Conservation (phyloP, 2,888 invertebrate genomes). For the Acrobasis repandana region DNA sequence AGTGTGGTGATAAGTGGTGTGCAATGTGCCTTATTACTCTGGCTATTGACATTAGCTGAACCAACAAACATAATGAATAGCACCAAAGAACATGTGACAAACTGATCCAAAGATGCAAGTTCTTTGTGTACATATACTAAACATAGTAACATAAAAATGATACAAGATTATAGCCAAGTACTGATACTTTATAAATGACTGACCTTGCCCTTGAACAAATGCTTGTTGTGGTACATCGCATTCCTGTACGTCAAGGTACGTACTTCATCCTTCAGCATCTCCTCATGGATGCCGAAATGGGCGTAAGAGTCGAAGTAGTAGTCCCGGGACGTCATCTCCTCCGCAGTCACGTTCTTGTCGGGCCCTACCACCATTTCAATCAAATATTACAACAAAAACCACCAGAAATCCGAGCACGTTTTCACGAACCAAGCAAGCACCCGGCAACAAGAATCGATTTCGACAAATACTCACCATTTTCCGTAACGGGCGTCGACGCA, state of each 20-base stretch:
- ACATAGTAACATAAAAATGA: too few species aligned
- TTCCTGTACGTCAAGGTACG: conserved; percentile 98
- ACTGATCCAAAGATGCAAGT: too few species aligned
- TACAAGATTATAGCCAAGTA: not conserved
- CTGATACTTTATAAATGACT: conserved; percentile 35
- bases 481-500: conserved; percentile 66
- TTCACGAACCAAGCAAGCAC: conserved; percentile 48
- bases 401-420: conserved; percentile 64
- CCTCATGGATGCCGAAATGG: conserved; percentile 99
- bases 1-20: too few species aligned
- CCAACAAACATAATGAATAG: too few species aligned
- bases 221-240: conserved; percentile 99
- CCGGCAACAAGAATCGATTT: conserved; percentile 37
- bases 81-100: too few species aligned
- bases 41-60: too few species aligned
- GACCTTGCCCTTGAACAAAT: conserved; percentile 95
- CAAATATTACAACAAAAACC: conserved; percentile 37
- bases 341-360: conserved; percentile 85
- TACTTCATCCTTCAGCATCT: conserved; percentile 99
- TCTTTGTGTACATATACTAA: too few species aligned
- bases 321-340: conserved; percentile 99
- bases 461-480: conserved; percentile 67
- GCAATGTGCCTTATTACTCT: too few species aligned
- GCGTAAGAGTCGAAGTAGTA: conserved; percentile 99
- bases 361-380: conserved; percentile 52